Conservation (phyloP, 2,888 invertebrate genomes). For the Callyntrura guangdongensis region DNA sequence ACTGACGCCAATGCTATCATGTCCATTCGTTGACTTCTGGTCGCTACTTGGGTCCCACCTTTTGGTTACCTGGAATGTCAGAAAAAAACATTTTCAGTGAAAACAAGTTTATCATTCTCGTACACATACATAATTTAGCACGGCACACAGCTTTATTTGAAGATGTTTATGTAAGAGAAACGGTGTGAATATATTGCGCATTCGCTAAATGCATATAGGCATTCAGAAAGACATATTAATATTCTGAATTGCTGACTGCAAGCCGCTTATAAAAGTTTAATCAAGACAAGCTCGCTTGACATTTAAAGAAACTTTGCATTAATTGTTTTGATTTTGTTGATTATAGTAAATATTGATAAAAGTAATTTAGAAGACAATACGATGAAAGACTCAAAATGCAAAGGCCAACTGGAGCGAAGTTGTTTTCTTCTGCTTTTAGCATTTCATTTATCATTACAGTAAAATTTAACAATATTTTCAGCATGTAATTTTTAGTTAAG, state of each 20-base stretch:
- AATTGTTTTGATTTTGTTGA: too few species aligned
- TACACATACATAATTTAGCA: neutral
- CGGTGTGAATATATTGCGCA: neutral
- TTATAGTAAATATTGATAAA: too few species aligned
- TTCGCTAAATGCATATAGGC: neutral
- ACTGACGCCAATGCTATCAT: slow-evolving; percentile 75
- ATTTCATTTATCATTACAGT: too few species aligned
- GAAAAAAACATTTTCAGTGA: slow-evolving; percentile 24
- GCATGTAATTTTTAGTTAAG: too few species aligned
- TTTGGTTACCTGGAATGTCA: slow-evolving; percentile 80
- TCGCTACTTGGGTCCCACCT: slow-evolving; percentile 84
- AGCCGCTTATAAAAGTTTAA: neutral
- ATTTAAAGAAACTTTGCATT: too few species aligned
- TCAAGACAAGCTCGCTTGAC: too few species aligned
- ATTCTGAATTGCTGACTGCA: neutral
- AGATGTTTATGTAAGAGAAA: neutral
- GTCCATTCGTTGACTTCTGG: slow-evolving; percentile 78
- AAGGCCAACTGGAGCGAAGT: too few species aligned
- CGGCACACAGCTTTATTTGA: neutral
- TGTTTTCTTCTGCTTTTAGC: too few species aligned
- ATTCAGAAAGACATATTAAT: neutral
- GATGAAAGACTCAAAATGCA: too few species aligned
- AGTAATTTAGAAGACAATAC: too few species aligned
- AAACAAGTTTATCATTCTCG: neutral
- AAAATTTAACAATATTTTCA: too few species aligned